Evolutionary conservation across 1,140 invertebrate species (phyloP).

Genomic region (Melanaphis sacchari): DNA sequence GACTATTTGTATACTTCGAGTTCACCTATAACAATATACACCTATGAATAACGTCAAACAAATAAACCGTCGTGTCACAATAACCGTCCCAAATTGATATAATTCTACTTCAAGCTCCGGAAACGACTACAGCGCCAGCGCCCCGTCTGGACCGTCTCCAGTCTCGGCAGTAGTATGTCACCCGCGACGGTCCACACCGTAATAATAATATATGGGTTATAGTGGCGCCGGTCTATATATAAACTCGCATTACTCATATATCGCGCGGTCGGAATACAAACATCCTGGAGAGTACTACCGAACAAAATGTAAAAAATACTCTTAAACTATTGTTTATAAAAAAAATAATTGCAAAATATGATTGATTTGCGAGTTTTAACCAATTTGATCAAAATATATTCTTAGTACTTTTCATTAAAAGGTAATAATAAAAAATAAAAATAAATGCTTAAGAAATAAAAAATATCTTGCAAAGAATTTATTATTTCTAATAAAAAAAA

Average conservation of each 20-base stretch:
- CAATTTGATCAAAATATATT: background rate
- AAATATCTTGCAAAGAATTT: background rate
- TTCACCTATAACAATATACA: background rate
- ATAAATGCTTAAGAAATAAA: background rate
- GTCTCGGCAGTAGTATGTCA: background rate
- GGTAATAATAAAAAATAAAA: background rate
- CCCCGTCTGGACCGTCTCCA: background rate
- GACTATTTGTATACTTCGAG: background rate
- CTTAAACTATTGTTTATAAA: background rate
- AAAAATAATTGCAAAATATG: background rate
- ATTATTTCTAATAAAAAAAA: too few relatives aligned
- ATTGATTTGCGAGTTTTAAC: background rate
- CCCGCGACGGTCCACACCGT: background rate
- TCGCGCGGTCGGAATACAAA: background rate
- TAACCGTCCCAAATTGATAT: background rate
- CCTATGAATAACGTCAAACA: background rate
- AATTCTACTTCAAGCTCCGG: background rate
- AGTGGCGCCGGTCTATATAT: constrained; percentile 9
- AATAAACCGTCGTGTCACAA: constrained; percentile 5
- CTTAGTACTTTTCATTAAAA: background rate
- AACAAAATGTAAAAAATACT: background rate
- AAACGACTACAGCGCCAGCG: background rate
- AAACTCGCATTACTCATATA: background rate
- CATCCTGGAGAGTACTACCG: background rate
- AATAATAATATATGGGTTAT: constrained; percentile 9